Evolutionary conservation across 2,888 invertebrate genomes (phyloP), one percentile per base, ranked within the genome.

Genomic region (Lamproptera curius): DNA sequence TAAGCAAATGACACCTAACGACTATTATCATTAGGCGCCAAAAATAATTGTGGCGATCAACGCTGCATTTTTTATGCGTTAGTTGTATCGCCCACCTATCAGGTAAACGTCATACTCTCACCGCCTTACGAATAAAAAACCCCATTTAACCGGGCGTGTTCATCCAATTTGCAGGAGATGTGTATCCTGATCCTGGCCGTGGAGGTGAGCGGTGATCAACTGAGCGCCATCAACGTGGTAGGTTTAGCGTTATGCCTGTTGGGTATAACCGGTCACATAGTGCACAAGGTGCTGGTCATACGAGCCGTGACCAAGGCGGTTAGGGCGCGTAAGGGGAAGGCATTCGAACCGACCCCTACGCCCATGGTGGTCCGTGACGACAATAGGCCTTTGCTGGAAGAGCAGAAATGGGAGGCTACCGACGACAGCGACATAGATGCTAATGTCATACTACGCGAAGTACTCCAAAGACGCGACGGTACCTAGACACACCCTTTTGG

Each of bases 101-200:
- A n/a, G n/a, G n/a, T n/a, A n/a, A n/a, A n/a, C n/a, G n/a, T n/a
- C n/a, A n/a, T n/a, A n/a, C n/a, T n/a, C n/a, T n/a, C n/a, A n/a
- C n/a, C n/a, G n/a, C n/a, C n/a, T n/a, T n/a, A n/a, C n/a, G n/a
- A n/a, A n/a, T n/a, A n/a, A n/a, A n/a, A n/a, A n/a, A n/a, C n/a
- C n/a, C n/a, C n/a, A n/a, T n/a, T n/a, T n/a, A n/a, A n/a, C n/a
- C n/a, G n/a, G n/a, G n/a, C n/a, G n/a, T n/a, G n/a, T n/a, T n/a
- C n/a, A n/a, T n/a, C n/a, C n/a, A n/a, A n/a, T n/a, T 5, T 89
- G 10, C 81, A 98, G 97, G 99, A 99, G 89, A 93, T 98, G 69
- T 94, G 95, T 69, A 97, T 97, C 54, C 87, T 99, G 61, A 92
- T 94, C 38, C 82, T 99, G 60, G 99, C 98, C 0, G 95, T 97